A percentile compares a stretch with the other conserved stretches of the same genome.
These are phyloP conservation scores for Zaprionus ornatus DNA, from an alignment of 1,140 invertebrate species.

Conservation along the genomic window DNA sequence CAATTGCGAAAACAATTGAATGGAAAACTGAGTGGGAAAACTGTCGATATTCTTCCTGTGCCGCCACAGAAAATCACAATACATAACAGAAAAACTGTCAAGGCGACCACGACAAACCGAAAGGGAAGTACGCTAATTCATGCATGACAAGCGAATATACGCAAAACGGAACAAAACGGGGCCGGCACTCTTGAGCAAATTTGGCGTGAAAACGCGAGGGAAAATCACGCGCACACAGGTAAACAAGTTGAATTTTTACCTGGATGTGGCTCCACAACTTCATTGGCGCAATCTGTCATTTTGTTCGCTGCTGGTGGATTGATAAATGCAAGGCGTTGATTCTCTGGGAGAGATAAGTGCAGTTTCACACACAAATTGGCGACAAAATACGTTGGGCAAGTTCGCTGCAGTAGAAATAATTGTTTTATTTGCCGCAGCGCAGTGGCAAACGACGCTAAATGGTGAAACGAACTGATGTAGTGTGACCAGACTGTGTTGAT, in stretches of 20 bases:
- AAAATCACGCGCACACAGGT: slow-evolving; percentile 13
- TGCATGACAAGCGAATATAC: neutral
- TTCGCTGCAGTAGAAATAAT: slow-evolving; percentile 7
- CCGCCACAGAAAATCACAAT: slow-evolving; percentile 21
- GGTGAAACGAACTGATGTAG: slow-evolving; percentile 21
- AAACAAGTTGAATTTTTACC: slow-evolving; percentile 36
- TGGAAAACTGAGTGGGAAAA: slow-evolving; percentile 3
- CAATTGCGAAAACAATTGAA: neutral
- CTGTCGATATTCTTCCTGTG: slow-evolving; percentile 36
- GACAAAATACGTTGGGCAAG: neutral
- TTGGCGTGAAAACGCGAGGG: neutral
- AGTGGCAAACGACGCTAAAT: slow-evolving; percentile 30
- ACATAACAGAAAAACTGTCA: slow-evolving; percentile 34
- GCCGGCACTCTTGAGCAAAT: slow-evolving; percentile 13
- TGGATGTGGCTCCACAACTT: slow-evolving; percentile 22
- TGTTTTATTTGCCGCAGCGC: slow-evolving; percentile 28
- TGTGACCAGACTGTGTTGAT: slow-evolving; percentile 7
- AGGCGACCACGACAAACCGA: slow-evolving; percentile 3
- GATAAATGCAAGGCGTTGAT: slow-evolving; percentile 38
- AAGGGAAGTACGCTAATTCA: slow-evolving; percentile 8
- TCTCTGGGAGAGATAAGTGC: slow-evolving; percentile 9
- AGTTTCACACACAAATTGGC: slow-evolving; percentile 23
- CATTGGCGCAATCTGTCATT: slow-evolving; percentile 39
- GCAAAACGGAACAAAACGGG: neutral
- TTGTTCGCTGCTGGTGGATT: neutral